A percentile compares a stretch with the other conserved stretches of the same genome.
Evolutionary conservation across 1,140 invertebrate species (phyloP).

Genomic region (Acromyrmex heyeri): DNA sequence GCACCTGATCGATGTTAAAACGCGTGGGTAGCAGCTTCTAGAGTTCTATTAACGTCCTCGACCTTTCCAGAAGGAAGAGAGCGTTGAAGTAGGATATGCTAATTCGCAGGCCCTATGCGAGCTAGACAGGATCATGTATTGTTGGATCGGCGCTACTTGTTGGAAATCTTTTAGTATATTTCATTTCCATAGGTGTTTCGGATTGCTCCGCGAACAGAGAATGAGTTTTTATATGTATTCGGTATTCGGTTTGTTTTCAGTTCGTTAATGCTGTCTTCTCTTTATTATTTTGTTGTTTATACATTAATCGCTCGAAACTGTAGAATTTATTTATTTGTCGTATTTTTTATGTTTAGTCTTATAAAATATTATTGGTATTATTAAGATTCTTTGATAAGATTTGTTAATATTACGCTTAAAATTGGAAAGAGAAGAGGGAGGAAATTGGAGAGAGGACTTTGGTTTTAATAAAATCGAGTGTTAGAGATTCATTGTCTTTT

Average conservation of each 20-base stretch:
- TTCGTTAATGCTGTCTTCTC: constrained; percentile 50
- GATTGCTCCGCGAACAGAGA: constrained; percentile 66
- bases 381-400: constrained; percentile 4
- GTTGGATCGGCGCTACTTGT: constrained; percentile 77
- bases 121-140: constrained; percentile 33
- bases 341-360: constrained; percentile 21
- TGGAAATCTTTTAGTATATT: constrained; percentile 61
- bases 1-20: constrained; percentile 51
- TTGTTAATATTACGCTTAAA: constrained; percentile 11
- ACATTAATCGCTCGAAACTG: not conserved
- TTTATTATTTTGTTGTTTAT: constrained; percentile 34
- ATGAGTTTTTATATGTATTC: constrained; percentile 58
- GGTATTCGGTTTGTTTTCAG: constrained; percentile 67
- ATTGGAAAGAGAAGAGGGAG: not conserved
- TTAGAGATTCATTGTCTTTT: not conserved
- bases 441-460: not conserved
- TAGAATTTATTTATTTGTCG: constrained; percentile 35
- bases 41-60: constrained; percentile 15
- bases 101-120: not conserved
- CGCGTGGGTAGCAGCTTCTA: constrained; percentile 23
- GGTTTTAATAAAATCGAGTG: not conserved
- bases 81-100: not conserved
- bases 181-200: constrained; percentile 48
- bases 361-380: constrained; percentile 29
- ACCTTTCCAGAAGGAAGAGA: not conserved